These are phyloP conservation scores for Drosophila truncata DNA, from an alignment of 1,140 invertebrate species.

Conservation along the genomic window DNA sequence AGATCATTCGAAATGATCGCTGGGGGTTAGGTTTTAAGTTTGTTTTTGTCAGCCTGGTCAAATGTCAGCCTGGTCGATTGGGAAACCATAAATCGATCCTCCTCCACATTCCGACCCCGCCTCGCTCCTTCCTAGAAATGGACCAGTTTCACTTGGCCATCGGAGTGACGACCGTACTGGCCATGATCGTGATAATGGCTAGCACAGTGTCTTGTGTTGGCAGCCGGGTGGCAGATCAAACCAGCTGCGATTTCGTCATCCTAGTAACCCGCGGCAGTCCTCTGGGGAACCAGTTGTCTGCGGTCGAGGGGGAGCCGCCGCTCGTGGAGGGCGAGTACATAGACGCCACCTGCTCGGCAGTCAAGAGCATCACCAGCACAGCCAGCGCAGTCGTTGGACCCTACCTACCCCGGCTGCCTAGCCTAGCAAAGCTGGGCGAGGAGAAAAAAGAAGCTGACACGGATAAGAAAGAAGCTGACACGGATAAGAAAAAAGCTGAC, in stretches of 20 bases:
- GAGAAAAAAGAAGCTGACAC: neutral
- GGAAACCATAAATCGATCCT: neutral
- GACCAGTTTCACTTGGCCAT: slow-evolving; percentile 39
- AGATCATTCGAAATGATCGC: slow-evolving; percentile 30
- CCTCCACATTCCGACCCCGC: neutral
- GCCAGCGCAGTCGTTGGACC: slow-evolving; percentile 3
- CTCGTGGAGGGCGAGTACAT: slow-evolving; percentile 17
- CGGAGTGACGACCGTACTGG: slow-evolving; percentile 34
- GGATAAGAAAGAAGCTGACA: neutral
- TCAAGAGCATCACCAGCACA: neutral
- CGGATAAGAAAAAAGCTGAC: neutral
- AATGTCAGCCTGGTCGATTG: slow-evolving; percentile 4
- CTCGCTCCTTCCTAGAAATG: neutral
- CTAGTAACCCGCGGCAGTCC: slow-evolving; percentile 4
- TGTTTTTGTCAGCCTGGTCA: neutral
- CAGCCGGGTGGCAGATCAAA: slow-evolving; percentile 9
- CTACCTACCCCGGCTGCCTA: neutral
- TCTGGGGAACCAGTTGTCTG: slow-evolving; percentile 4
- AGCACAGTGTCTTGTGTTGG: neutral
- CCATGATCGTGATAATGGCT: slow-evolving; percentile 28
- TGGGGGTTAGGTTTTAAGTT: too few species aligned
- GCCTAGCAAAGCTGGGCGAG: neutral
- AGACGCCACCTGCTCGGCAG: slow-evolving; percentile 11
- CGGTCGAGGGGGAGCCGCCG: slow-evolving; percentile 1
- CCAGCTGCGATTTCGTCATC: slow-evolving; percentile 1